Base-by-base conservation (phyloP, 2,888 invertebrate species). In the Scelioninae gen. 2 region DNA sequence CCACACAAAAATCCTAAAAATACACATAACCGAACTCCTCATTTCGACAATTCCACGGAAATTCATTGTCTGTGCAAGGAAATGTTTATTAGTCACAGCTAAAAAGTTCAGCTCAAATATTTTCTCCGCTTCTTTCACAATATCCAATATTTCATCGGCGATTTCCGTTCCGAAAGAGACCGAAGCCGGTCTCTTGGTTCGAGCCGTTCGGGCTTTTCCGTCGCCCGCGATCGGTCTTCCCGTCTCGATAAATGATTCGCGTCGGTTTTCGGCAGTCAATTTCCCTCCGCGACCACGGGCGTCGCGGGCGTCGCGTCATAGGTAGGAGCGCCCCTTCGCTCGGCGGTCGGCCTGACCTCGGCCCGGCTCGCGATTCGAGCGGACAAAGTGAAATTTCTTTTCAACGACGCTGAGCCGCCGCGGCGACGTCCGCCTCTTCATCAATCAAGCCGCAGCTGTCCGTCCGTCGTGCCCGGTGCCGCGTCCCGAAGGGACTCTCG, bases 401-500 rank as follows among this genome's bases (percentile, higher is more conserved):
- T 72, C 39, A 45, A 69, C 71, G 53, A 55, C 65, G 48, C 37
- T 28, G 35, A 31, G 64, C 43, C 57, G 68, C 69, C 53, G 70
- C 75, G 58, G 33, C 64, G 55, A 69, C 61, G 68, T 71, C 73
- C 65, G 74, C 76, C 75, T 70, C 75, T 65, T 76, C 76, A 76
- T 76, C 69, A 76, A 76, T 76, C 76, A 74, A 72, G 69, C 53
- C 65, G 60, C 76, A 76, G 76, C 74, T 76, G 76, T 69, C 72
- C 71, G 70, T 43, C 60, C 71, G 70, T 43, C 60, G 61, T 50
- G 69, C 63, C 73, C 64, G 63, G 67, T 73, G 60, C 65, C 61
- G 50, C 25, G 22, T 65, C 16, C 74, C 58, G 60, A 63, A 63
- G 48, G 63, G 46, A 43, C 58, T 63, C 53, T 15, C 46, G 31